A percentile compares a stretch with the other conserved stretches of the same genome.
Conservation (phyloP, 2,888 invertebrate species). For the Iselma pallidipennis region DNA sequence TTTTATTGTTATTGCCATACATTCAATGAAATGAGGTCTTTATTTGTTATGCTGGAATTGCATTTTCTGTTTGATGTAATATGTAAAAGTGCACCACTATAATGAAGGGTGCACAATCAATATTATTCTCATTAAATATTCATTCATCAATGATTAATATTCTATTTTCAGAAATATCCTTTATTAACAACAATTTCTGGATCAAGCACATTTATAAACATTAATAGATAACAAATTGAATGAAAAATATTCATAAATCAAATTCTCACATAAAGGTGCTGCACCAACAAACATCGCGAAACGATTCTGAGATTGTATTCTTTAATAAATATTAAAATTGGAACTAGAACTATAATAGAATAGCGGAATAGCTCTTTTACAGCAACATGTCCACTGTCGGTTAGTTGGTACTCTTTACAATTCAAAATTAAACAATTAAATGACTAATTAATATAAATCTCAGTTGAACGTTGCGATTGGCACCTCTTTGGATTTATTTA, state of each 20-base stretch:
- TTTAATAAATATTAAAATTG: too few relatives aligned
- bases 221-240: conserved; percentile 31
- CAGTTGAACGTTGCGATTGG: background rate
- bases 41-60: background rate
- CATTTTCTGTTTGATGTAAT: background rate
- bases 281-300: too few relatives aligned
- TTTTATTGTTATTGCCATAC: too few relatives aligned
- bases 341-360: too few relatives aligned
- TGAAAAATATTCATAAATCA: conserved; percentile 33
- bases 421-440: too few relatives aligned
- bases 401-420: too few relatives aligned
- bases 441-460: too few relatives aligned
- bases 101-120: background rate
- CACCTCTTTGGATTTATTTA: conserved; percentile 24
- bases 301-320: too few relatives aligned
- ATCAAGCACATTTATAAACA: conserved; percentile 38
- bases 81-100: background rate
- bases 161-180: conserved; percentile 30
- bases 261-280: too few relatives aligned
- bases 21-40: too few relatives aligned
- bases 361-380: too few relatives aligned
- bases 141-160: background rate
- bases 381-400: too few relatives aligned
- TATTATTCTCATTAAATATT: background rate
- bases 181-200: conserved; percentile 34